Evolutionary conservation across 2,113 vertebrate genomes (phyloP).

Genomic region (Gasterosteus nipponicus): DNA sequence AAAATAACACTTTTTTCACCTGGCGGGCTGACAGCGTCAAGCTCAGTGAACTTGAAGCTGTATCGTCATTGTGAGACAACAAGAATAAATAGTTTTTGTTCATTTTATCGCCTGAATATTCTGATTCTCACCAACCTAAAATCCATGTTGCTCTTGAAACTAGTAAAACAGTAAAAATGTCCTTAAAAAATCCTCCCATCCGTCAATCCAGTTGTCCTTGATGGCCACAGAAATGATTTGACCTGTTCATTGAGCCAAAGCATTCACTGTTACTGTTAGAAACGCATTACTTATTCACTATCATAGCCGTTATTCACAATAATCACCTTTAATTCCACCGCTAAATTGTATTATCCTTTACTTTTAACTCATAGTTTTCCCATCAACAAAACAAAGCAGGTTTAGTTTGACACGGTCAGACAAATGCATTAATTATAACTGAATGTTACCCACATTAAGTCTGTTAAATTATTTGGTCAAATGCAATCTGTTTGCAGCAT

Average conservation of each 20-base stretch:
- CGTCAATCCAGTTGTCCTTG: background rate
- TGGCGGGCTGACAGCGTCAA: constrained; percentile 11
- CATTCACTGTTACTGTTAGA: background rate
- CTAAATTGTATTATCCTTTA: background rate
- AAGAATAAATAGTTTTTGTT: constrained; percentile 14
- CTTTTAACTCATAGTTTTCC: background rate
- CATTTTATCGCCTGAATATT: constrained; percentile 1
- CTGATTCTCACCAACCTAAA: constrained; percentile 14
- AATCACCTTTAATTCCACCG: background rate
- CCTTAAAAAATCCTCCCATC: background rate
- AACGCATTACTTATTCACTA: background rate
- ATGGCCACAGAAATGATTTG: background rate
- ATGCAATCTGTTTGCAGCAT: constrained; percentile 21
- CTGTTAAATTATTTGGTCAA: constrained; percentile 22
- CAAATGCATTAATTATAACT: constrained; percentile 19
- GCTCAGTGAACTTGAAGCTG: constrained; percentile 9
- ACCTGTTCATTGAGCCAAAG: background rate
- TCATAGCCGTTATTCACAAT: background rate
- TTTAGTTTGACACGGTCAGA: constrained; percentile 30
- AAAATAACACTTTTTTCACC: constrained; percentile 23
- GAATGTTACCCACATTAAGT: constrained; percentile 17
- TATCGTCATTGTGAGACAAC: constrained; percentile 27
- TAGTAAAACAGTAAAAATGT: background rate
- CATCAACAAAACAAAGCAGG: background rate
- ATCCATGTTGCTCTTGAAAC: constrained; percentile 19